Conservation (phyloP, 2,888 invertebrate genomes). For the Microctonus hyperodae region DNA sequence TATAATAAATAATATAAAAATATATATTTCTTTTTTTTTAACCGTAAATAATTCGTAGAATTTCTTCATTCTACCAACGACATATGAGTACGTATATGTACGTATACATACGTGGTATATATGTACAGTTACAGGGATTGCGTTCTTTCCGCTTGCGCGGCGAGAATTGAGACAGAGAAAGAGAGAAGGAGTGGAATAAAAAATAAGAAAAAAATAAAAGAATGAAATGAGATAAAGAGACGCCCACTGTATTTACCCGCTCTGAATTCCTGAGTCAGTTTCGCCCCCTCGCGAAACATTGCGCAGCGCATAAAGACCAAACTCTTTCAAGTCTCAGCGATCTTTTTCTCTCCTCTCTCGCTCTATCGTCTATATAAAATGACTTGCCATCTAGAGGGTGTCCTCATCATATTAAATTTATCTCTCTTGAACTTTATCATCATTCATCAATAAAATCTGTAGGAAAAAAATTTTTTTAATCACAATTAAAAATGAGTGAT, state of each 20-base stretch:
- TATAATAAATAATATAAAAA: background rate
- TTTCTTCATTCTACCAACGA: background rate
- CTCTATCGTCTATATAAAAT: too few relatives aligned
- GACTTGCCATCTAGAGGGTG: constrained; percentile 39
- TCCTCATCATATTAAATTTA: background rate
- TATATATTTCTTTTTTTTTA: background rate
- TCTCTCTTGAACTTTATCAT: too few relatives aligned
- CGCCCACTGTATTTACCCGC: constrained; percentile 56
- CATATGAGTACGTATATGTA: too few relatives aligned
- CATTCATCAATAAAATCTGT: background rate
- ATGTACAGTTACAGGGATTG: background rate
- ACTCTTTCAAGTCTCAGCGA: constrained; percentile 49
- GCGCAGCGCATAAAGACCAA: constrained; percentile 48
- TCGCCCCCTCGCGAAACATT: constrained; percentile 55
- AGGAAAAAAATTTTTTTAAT: too few relatives aligned
- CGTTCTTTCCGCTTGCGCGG: background rate
- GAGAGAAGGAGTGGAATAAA: background rate
- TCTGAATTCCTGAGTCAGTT: constrained; percentile 53
- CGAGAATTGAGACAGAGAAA: background rate
- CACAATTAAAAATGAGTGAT: too few relatives aligned
- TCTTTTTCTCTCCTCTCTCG: constrained; percentile 34
- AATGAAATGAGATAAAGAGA: constrained; percentile 25
- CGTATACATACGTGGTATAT: background rate
- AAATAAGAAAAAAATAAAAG: constrained; percentile 12
- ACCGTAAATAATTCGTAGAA: background rate